Percentiles rank a stretch among this genome's conserved stretches.
These are phyloP conservation scores for Calameuta pallipes DNA, from an alignment of 2,888 invertebrate species.

Conservation along the genomic window DNA sequence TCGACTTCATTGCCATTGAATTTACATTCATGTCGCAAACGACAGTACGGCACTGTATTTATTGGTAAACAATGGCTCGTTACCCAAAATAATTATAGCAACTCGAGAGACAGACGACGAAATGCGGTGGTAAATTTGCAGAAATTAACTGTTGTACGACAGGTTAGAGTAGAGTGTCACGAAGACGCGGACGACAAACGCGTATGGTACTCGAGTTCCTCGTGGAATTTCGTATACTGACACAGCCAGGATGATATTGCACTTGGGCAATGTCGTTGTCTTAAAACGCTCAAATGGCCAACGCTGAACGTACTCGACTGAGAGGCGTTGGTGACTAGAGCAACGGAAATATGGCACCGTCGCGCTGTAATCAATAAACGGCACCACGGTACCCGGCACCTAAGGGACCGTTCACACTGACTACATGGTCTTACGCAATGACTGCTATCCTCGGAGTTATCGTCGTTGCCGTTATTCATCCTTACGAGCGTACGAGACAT, in stretches of 20 bases:
- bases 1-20: background rate
- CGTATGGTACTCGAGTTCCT: background rate
- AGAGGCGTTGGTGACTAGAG: constrained; percentile 12
- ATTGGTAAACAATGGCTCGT: background rate
- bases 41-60: background rate
- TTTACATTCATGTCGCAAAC: background rate
- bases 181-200: background rate
- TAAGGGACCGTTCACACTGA: constrained; percentile 32
- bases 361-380: constrained; percentile 53
- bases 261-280: background rate
- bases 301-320: constrained; percentile 16
- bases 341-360: constrained; percentile 51
- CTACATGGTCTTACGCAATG: background rate
- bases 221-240: background rate
- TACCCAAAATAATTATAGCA: background rate
- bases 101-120: background rate
- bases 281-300: constrained; percentile 35
- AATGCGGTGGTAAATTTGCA: background rate
- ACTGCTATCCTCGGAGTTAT: background rate
- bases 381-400: constrained; percentile 37
- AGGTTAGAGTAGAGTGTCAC: background rate
- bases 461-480: background rate
- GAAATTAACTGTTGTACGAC: background rate
- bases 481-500: background rate
- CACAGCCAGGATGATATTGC: background rate